Percentiles rank a stretch among this genome's conserved stretches.
Evolutionary conservation across 2,888 invertebrate species (phyloP).

Genomic region (Parnassius apollo): DNA sequence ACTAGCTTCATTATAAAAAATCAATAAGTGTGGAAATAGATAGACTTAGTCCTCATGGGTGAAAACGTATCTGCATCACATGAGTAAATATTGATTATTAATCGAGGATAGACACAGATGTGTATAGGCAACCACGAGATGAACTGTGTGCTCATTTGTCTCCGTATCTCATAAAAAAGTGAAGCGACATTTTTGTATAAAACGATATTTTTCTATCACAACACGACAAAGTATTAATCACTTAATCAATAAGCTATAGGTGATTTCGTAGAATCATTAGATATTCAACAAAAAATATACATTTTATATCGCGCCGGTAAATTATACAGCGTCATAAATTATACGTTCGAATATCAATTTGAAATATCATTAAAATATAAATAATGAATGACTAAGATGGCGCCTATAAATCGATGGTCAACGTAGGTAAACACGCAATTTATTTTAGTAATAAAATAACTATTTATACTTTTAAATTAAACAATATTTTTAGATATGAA

Average conservation of each 20-base stretch:
- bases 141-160: no score
- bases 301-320: constrained; percentile 5
- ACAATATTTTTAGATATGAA: constrained; percentile 4
- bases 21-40: no score
- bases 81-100: no score
- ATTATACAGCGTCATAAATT: constrained; percentile 18
- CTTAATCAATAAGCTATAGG: neutral
- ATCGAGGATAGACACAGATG: no score
- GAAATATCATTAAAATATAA: constrained; percentile 20
- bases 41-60: no score
- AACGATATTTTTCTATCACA: no score
- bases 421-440: constrained; percentile 5
- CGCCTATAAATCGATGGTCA: constrained; percentile 13
- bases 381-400: constrained; percentile 15
- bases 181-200: no score
- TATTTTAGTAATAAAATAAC: constrained; percentile 15
- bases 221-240: no score
- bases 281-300: constrained; percentile 14
- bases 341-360: constrained; percentile 24
- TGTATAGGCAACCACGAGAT: no score
- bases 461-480: constrained; percentile 14
- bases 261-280: neutral
- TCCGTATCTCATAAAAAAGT: no score
- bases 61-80: no score
- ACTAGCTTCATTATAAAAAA: no score